Conservation (phyloP, 2,113 vertebrate species). For the Rhinopithecus roxellana region DNA sequence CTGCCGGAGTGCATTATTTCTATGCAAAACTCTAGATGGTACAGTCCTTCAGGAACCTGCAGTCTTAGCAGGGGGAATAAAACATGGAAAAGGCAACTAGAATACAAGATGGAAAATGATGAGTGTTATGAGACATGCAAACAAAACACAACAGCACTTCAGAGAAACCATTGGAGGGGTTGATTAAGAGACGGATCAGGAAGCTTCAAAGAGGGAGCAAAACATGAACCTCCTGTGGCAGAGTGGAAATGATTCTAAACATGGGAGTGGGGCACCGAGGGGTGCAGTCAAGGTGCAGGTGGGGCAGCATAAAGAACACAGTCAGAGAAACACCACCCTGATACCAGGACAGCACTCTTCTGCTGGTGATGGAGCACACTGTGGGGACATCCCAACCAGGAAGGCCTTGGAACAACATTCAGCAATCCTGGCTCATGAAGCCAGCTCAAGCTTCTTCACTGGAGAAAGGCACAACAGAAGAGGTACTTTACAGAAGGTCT, state of each 20-base stretch:
- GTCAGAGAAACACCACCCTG: background rate
- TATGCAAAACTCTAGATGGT: background rate
- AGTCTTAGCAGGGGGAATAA: background rate
- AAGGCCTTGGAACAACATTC: background rate
- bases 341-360: accelerated
- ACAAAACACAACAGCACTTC: background rate
- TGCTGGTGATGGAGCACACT: background rate
- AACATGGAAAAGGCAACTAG: background rate
- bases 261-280: accelerated
- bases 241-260: background rate
- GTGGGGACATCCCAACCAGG: background rate
- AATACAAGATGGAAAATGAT: background rate
- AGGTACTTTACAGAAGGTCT: background rate
- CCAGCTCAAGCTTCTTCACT: background rate
- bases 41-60: background rate
- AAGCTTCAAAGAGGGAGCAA: background rate
- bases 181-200: background rate
- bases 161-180: background rate
- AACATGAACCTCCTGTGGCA: background rate
- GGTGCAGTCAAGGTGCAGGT: background rate
- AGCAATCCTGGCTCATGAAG: background rate
- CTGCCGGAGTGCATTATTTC: background rate
- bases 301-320: background rate
- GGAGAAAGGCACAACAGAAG: background rate
- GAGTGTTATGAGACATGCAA: background rate